Percentiles rank a stretch among this genome's conserved stretches.
Conservation (phyloP, 1,140 invertebrate species). For the Ceratina calcarata region DNA sequence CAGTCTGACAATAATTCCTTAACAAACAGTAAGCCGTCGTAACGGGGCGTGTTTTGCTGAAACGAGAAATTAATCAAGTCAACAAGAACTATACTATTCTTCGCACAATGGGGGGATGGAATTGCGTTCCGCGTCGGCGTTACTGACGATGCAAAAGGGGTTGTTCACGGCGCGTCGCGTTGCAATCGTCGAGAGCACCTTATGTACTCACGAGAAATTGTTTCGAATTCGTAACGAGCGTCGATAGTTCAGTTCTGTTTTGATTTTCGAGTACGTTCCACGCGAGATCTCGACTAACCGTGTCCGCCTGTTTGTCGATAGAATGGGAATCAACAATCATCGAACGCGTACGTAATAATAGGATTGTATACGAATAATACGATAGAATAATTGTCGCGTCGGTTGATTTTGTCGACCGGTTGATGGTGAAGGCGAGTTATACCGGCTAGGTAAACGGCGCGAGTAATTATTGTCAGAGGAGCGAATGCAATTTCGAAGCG, state of each 20-base stretch:
- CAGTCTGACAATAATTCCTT: too few relatives aligned
- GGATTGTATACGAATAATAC: slow-evolving; percentile 41
- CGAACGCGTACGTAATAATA: slow-evolving; percentile 34
- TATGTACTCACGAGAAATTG: slow-evolving; percentile 7
- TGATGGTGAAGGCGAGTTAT: slow-evolving; percentile 19
- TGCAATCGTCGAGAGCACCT: not conserved
- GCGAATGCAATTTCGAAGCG: slow-evolving; percentile 51
- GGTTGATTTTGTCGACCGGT: slow-evolving; percentile 33
- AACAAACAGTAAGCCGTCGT: too few relatives aligned
- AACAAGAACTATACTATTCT: not conserved
- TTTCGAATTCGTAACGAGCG: slow-evolving; percentile 3
- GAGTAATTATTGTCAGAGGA: slow-evolving; percentile 51
- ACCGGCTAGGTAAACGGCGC: slow-evolving; percentile 40
- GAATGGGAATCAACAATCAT: slow-evolving; percentile 32
- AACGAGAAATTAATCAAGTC: too few relatives aligned
- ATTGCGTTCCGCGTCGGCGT: not conserved
- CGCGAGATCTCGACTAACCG: not conserved
- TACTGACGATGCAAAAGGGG: too few relatives aligned
- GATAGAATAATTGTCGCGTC: slow-evolving; percentile 22
- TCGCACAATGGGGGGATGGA: too few relatives aligned
- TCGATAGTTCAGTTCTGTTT: not conserved
- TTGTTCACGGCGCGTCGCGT: not conserved
- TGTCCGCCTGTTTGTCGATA: not conserved
- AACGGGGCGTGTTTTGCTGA: too few relatives aligned
- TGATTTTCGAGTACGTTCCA: slow-evolving; percentile 8